A percentile compares a stretch with the other conserved stretches of the same genome.
Evolutionary conservation across 2,888 invertebrate genomes (phyloP).

Genomic region (Rhingia campestris): DNA sequence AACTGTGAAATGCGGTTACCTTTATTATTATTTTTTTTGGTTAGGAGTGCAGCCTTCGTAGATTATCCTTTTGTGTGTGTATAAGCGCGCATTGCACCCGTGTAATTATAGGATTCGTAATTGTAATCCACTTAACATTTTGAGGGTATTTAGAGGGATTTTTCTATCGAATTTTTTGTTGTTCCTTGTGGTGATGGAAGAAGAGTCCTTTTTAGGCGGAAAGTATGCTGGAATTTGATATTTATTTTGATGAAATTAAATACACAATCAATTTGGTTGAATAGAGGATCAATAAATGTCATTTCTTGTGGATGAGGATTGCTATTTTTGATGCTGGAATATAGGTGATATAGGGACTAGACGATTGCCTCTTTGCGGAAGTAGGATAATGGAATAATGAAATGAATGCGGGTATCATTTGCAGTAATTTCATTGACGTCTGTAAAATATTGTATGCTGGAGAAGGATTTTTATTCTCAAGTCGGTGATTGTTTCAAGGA

Average conservation of each 20-base stretch:
- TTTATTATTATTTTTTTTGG: constrained; percentile 28
- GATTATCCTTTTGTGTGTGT: constrained; percentile 44
- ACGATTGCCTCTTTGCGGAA: constrained; percentile 34
- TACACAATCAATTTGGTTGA: constrained; percentile 51
- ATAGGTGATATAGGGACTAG: background rate
- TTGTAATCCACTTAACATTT: constrained; percentile 71
- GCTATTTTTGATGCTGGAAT: constrained; percentile 49
- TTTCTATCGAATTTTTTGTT: constrained; percentile 11
- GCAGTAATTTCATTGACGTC: background rate
- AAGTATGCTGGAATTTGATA: constrained; percentile 63
- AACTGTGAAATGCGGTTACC: constrained; percentile 58
- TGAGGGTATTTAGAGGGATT: constrained; percentile 35
- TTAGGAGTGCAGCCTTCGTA: constrained; percentile 49
- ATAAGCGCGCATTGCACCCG: constrained; percentile 50
- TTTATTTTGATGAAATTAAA: constrained; percentile 69
- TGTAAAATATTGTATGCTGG: background rate
- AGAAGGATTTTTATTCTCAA: too few species aligned
- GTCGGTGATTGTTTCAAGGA: too few species aligned
- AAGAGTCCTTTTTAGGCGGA: constrained; percentile 39
- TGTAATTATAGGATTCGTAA: constrained; percentile 59
- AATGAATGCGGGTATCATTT: background rate
- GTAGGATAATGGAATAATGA: constrained; percentile 8
- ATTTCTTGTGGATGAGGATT: constrained; percentile 23
- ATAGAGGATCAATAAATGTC: constrained; percentile 47
- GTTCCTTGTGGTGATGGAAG: background rate